These are phyloP conservation scores for Proterorhinus semilunaris DNA, from an alignment of 2,113 vertebrate species.

Conservation along the genomic window DNA sequence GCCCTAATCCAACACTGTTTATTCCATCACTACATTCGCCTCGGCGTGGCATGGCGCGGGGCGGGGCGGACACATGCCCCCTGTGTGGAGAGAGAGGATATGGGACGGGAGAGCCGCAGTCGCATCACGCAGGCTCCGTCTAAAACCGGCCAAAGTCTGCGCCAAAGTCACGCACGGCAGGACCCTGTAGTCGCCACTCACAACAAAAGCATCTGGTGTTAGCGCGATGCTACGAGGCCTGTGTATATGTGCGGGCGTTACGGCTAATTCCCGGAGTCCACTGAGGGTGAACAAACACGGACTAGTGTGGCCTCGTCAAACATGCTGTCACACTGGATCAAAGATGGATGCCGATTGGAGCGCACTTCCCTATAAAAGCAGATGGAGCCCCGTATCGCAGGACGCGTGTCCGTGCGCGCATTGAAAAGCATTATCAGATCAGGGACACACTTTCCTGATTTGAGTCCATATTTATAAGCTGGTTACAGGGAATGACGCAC, in stretches of 20 bases:
- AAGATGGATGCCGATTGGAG: slow-evolving; percentile 11
- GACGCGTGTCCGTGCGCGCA: too few species aligned
- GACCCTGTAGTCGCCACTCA: slow-evolving; percentile 43
- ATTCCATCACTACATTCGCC: slow-evolving; percentile 54
- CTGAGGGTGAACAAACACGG: slow-evolving; percentile 53
- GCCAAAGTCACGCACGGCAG: slow-evolving; percentile 56
- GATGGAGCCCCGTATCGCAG: too few species aligned
- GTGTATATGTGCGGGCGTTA: slow-evolving; percentile 31
- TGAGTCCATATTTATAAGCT: neutral
- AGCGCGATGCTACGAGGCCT: slow-evolving; percentile 40
- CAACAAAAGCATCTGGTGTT: slow-evolving; percentile 61
- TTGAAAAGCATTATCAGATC: too few species aligned
- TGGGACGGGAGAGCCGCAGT: slow-evolving; percentile 32
- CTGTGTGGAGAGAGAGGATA: slow-evolving; percentile 23
- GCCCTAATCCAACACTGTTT: slow-evolving; percentile 50
- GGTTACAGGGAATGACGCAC: neutral
- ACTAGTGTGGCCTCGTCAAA: slow-evolving; percentile 41
- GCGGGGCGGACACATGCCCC: slow-evolving; percentile 31
- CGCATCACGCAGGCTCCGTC: slow-evolving; percentile 60
- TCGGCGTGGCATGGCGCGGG: neutral
- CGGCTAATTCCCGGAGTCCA: slow-evolving; percentile 42
- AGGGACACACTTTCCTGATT: neutral
- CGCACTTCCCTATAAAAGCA: neutral
- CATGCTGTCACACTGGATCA: slow-evolving; percentile 22
- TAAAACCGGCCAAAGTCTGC: slow-evolving; percentile 55